A percentile compares a stretch with the other conserved stretches of the same genome.
Evolutionary conservation across 2,797 vertebrate species (phyloP).

Genomic region (Bryconaethiops microstoma): DNA sequence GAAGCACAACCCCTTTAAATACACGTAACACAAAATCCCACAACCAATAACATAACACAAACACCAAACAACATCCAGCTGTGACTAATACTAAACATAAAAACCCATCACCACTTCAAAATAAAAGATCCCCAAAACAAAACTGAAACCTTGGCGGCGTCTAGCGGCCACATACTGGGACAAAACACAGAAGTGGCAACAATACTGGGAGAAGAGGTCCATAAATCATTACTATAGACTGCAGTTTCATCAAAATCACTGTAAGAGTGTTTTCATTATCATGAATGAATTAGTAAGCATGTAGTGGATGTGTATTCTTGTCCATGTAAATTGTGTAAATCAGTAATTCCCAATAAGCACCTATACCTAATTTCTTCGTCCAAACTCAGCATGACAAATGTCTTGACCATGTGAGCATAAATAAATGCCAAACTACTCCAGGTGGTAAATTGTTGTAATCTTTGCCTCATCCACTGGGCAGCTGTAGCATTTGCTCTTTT

Average conservation of each 20-base stretch:
- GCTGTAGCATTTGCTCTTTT: conserved; percentile 6
- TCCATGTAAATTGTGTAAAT: neutral
- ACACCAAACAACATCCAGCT: no score
- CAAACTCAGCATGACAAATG: conserved; percentile 34
- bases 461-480: conserved; percentile 11
- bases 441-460: conserved; percentile 30
- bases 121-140: no score
- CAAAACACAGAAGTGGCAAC: no score
- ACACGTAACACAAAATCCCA: no score
- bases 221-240: neutral
- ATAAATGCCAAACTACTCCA: conserved; percentile 25
- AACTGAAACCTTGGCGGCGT: no score
- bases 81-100: no score
- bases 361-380: neutral
- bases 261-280: neutral
- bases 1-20: no score
- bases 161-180: no score
- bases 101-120: no score
- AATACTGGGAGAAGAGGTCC: neutral
- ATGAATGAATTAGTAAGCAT: neutral
- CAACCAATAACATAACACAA: no score
- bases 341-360: neutral
- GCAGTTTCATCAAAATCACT: neutral
- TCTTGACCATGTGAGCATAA: conserved; percentile 5
- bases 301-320: neutral